Evolutionary conservation across 2,888 invertebrate species (phyloP).

Genomic region (Acrocera orbiculus): DNA sequence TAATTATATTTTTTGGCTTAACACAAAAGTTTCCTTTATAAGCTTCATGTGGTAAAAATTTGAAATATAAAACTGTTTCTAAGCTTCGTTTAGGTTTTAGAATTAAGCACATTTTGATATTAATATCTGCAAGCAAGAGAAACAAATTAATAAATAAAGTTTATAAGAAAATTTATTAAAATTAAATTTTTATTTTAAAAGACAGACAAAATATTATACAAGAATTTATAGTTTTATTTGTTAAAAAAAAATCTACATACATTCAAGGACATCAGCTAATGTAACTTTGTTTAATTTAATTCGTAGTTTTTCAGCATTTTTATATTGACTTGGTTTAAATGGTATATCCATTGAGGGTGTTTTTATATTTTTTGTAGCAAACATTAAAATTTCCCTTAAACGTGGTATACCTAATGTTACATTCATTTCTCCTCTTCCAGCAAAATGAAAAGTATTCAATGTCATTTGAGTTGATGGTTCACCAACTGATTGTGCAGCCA

Average conservation of each 20-base stretch:
- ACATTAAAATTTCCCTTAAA: constrained; percentile 91
- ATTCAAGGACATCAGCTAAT: constrained; percentile 60
- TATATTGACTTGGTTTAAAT: constrained; percentile 39
- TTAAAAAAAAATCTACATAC: constrained; percentile 15
- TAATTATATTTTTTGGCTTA: constrained; percentile 48
- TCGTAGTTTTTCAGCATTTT: constrained; percentile 47
- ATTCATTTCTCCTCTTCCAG: constrained; percentile 99
- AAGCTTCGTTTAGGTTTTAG: constrained; percentile 38
- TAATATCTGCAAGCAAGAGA: constrained; percentile 19
- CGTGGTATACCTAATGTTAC: constrained; percentile 99
- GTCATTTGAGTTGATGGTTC: constrained; percentile 99
- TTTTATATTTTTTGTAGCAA: constrained; percentile 79
- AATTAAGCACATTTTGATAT: constrained; percentile 31
- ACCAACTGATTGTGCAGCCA: constrained; percentile 96
- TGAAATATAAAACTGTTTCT: constrained; percentile 48
- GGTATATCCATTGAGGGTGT: constrained; percentile 96
- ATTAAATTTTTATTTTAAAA: not conserved
- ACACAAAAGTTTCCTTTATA: constrained; percentile 59
- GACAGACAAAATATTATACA: too few relatives aligned
- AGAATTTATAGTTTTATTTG: too few relatives aligned
- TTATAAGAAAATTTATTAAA: too few relatives aligned
- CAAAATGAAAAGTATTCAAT: constrained; percentile 98
- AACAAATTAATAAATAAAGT: not conserved
- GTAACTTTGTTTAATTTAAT: constrained; percentile 60
- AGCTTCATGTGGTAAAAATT: constrained; percentile 52